Conservation (phyloP, 2,113 vertebrate species). For the Erpornis zantholeuca region DNA sequence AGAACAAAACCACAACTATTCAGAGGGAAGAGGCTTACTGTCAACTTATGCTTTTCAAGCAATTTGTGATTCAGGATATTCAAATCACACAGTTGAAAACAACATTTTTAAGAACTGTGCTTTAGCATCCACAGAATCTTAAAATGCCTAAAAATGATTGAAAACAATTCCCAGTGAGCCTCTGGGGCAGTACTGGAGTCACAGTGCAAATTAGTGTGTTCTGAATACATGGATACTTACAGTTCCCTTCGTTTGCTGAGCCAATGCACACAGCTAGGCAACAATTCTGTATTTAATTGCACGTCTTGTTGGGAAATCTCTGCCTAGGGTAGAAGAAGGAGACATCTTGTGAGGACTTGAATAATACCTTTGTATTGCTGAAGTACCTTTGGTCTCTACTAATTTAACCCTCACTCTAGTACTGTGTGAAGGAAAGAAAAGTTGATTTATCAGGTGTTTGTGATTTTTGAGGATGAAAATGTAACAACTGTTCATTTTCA, state of each 20-base stretch:
- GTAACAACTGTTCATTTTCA: background rate
- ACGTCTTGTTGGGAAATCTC: background rate
- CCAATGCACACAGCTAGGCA: background rate
- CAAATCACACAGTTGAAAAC: background rate
- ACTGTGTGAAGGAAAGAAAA: background rate
- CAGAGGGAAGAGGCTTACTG: background rate
- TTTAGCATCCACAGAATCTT: background rate
- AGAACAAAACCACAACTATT: conserved; percentile 33
- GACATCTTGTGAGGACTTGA: background rate
- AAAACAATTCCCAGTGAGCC: background rate
- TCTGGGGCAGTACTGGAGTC: background rate
- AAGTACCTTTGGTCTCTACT: background rate
- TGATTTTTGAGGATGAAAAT: background rate
- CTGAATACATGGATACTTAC: background rate
- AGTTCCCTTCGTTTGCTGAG: background rate
- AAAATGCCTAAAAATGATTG: background rate
- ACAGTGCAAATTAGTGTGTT: background rate
- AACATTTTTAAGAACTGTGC: background rate
- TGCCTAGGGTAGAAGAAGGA: background rate
- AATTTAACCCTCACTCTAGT: background rate
- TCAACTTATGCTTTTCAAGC: background rate
- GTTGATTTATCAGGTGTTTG: background rate
- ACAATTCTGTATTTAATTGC: background rate
- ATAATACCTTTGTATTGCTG: background rate
- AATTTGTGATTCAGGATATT: background rate